These are phyloP conservation scores for Brienomyrus brachyistius DNA, from an alignment of 2,113 vertebrate species.

Conservation along the genomic window DNA sequence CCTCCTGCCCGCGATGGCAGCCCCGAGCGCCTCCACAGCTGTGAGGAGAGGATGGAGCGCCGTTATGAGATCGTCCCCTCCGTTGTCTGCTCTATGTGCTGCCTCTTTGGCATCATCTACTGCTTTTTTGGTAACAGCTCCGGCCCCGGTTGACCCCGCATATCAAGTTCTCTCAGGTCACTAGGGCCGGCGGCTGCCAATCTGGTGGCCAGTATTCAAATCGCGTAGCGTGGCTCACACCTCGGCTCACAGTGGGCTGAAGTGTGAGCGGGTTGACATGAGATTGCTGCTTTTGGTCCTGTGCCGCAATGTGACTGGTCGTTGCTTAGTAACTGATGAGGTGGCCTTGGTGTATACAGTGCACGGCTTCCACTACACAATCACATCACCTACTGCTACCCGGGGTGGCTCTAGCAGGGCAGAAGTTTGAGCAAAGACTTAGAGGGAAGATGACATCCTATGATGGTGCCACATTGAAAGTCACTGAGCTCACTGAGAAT, in stretches of 20 bases:
- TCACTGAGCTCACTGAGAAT: not conserved
- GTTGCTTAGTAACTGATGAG: not conserved
- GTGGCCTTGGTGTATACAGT: not conserved
- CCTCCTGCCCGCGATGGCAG: conserved; percentile 61
- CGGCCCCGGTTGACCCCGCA: not conserved
- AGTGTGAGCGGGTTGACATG: not conserved
- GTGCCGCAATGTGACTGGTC: not conserved
- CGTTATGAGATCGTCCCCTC: conserved; percentile 89
- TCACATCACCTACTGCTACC: not conserved
- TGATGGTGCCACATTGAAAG: not conserved
- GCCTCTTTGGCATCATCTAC: conserved; percentile 95
- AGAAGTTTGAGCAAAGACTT: not conserved
- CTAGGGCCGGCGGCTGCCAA: not conserved
- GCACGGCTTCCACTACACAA: not conserved
- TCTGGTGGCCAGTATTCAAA: not conserved
- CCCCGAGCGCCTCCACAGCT: conserved; percentile 64
- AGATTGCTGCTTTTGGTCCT: not conserved
- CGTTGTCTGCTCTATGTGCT: conserved; percentile 93
- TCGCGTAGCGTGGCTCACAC: not conserved
- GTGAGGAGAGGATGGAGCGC: conserved; percentile 64
- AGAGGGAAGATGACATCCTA: not conserved
- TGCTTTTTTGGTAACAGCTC: conserved; percentile 91
- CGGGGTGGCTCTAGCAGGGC: not conserved
- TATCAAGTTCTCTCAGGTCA: not conserved
- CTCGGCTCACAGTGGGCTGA: not conserved